These are phyloP conservation scores for Drosophila trapezifrons DNA, from an alignment of 1,140 invertebrate genomes.

Conservation along the genomic window DNA sequence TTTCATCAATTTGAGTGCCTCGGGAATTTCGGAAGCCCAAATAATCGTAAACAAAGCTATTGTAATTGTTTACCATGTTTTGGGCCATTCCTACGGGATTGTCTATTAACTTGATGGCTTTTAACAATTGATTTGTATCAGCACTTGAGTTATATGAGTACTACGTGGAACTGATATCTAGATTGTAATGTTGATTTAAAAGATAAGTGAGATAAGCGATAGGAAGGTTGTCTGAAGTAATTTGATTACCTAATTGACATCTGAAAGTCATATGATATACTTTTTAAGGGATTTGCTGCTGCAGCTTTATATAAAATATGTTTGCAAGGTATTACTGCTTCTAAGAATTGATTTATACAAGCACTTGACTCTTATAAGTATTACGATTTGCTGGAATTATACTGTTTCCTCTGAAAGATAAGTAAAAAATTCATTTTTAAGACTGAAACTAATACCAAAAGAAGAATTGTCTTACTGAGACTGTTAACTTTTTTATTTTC, in stretches of 20 bases:
- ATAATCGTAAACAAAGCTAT: constrained; percentile 30
- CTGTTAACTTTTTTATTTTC: too few species aligned
- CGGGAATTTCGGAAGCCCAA: constrained; percentile 18
- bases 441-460: not conserved
- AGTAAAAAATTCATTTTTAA: not conserved
- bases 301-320: too few species aligned
- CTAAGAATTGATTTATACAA: not conserved
- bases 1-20: constrained; percentile 39
- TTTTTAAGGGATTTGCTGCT: too few species aligned
- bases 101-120: constrained; percentile 5
- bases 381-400: too few species aligned
- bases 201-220: not conserved
- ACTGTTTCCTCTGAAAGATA: too few species aligned
- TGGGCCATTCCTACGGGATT: constrained; percentile 2
- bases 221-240: not conserved
- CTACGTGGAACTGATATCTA: not conserved
- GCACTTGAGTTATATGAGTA: not conserved
- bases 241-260: too few species aligned
- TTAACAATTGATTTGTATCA: not conserved
- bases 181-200: not conserved
- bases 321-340: not conserved
- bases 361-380: not conserved
- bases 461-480: not conserved
- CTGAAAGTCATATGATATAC: too few species aligned
- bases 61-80: constrained; percentile 6